phyloP scores from a whole-genome alignment of 2,888 invertebrate species.

The Brenthis hecate region DNA sequence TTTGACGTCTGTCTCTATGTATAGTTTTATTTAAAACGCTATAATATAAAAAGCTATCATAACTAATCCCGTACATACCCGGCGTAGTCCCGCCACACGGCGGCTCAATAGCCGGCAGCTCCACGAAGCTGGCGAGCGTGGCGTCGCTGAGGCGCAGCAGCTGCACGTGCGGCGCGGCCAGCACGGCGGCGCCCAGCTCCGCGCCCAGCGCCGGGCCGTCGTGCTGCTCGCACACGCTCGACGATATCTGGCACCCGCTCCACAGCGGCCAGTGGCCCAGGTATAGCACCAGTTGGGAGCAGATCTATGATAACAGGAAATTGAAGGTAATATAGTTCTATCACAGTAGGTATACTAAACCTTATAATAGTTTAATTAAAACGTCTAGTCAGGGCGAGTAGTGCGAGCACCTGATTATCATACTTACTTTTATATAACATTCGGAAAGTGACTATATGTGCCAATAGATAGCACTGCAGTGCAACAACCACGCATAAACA shows the following conservation, averaged over 20 bases:
- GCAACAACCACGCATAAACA: no score
- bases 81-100: constrained; percentile 76
- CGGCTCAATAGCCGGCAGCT: constrained; percentile 91
- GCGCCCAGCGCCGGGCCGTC: constrained; percentile 88
- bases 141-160: constrained; percentile 92
- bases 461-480: not conserved
- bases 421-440: no score
- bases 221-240: constrained; percentile 95
- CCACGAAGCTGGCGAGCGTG: constrained; percentile 93
- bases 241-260: constrained; percentile 93
- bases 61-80: constrained; percentile 44
- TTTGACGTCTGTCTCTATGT: no score
- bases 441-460: not conserved
- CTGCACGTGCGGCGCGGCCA: constrained; percentile 92
- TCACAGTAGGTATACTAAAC: no score
- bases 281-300: constrained; percentile 95
- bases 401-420: no score
- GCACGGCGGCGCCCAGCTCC: constrained; percentile 91
- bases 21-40: constrained; percentile 36
- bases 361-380: no score
- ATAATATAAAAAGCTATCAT: not conserved
- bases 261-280: constrained; percentile 97
- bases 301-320: constrained; percentile 65
- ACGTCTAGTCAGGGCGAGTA: no score
- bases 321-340: no score